These are phyloP conservation scores for Cnemophilus loriae DNA, from an alignment of 2,113 vertebrate species.

Conservation along the genomic window DNA sequence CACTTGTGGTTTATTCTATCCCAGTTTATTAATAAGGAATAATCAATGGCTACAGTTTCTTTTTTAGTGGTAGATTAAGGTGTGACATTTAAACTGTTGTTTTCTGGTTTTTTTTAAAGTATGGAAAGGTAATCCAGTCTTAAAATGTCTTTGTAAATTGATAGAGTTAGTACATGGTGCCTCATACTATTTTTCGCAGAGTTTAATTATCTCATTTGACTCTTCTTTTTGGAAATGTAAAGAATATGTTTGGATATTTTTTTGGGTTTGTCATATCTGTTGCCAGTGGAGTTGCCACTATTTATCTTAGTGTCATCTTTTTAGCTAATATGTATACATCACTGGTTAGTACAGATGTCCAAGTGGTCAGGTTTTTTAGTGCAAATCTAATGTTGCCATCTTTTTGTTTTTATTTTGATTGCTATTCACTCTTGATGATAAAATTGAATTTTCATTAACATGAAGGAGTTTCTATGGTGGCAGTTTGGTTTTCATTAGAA, in stretches of 20 bases:
- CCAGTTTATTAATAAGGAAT: not conserved
- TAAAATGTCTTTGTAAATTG: not conserved
- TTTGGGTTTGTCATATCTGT: rapidly evolving
- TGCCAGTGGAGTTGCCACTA: not conserved
- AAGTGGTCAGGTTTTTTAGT: not conserved
- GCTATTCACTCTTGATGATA: not conserved
- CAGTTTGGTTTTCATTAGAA: not conserved
- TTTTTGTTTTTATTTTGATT: not conserved
- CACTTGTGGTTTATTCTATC: not conserved
- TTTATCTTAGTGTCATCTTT: not conserved
- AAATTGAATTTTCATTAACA: not conserved
- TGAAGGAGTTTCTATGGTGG: not conserved
- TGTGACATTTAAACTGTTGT: not conserved
- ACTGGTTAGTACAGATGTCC: not conserved
- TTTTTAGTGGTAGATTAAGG: not conserved
- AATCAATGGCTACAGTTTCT: not conserved
- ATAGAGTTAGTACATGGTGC: not conserved
- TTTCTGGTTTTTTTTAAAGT: not conserved
- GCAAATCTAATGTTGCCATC: not conserved
- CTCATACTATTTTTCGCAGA: not conserved
- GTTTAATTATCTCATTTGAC: not conserved
- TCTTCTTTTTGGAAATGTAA: not conserved
- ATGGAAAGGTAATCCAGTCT: not conserved
- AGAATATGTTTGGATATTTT: not conserved
- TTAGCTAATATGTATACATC: not conserved